Base-by-base conservation (phyloP, 2,888 invertebrate species). In the Drosophila mettleri region DNA sequence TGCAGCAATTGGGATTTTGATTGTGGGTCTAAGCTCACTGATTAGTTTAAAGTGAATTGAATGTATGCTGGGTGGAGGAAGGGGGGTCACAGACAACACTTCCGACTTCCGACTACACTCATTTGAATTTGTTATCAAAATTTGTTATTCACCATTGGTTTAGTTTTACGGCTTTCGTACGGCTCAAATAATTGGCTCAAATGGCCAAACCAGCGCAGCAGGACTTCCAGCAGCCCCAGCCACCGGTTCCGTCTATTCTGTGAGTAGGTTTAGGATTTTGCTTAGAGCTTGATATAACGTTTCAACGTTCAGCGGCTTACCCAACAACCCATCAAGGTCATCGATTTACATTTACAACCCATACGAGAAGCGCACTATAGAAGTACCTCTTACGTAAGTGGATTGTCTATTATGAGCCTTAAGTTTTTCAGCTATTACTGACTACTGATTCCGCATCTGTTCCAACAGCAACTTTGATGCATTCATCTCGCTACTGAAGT, bases 91-190 rank as follows among this genome's bases (percentile, higher is more conserved):
- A 31, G 31, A 39, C 49, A 20, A 31, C 48, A 48, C 20, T 51
- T 36, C 45, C 29, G 41, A 52, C 33, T 43, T 14, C 33, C 18
- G 5, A 54, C 41, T 58, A 61, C 39, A 66, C 55, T 68, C 51
- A 72, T 72, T 82, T 79, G 81, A 86, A 69, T 82, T 82, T 79
- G 41, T 55, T 86, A 83, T 82, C 81, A 88, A 82, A 88, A 86
- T 74, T 74, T 85, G 71, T 39, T 43, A 51, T 57, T 46, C 43
- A 39, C 43, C 22, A 49, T 41, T 55, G 45, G 31, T 24, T 53
- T 12, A 31, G 31, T 38, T 74, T 57, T 33, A 22, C 22, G 6
- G 33, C 31, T 51, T 33, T 58, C 38, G 38, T 38, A 53, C 46
- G 14, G 46, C 27, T 18, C 33, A 20, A 41, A 58, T 27, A 54